Evolutionary conservation across 2,888 invertebrate genomes (phyloP).

Genomic region (Drosophila mulleri): DNA sequence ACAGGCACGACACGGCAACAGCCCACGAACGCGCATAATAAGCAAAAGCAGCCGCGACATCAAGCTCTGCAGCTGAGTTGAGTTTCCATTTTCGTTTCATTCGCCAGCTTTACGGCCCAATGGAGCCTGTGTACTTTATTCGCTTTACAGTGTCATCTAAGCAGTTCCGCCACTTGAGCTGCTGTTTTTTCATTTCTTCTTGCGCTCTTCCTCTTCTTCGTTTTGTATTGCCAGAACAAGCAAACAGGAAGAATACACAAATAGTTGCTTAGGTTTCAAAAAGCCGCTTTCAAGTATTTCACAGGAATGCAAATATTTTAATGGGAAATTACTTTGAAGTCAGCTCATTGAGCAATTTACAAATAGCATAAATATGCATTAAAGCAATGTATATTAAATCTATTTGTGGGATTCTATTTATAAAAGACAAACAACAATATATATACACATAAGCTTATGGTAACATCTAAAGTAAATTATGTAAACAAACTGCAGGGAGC

Average conservation of each 20-base stretch:
- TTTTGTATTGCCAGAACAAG: slow-evolving; percentile 23
- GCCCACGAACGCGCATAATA: slow-evolving; percentile 60
- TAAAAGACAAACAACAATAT: background rate
- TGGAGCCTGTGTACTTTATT: slow-evolving; percentile 38
- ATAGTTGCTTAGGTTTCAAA: slow-evolving; percentile 32
- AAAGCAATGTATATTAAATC: background rate
- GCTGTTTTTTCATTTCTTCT: slow-evolving; percentile 16
- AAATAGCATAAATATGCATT: background rate
- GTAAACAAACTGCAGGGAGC: background rate
- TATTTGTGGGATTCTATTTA: background rate
- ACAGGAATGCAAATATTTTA: slow-evolving; percentile 15
- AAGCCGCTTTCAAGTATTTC: slow-evolving; percentile 31
- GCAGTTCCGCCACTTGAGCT: slow-evolving; percentile 53
- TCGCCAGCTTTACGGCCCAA: slow-evolving; percentile 7
- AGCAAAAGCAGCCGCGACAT: slow-evolving; percentile 45
- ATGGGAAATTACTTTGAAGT: slow-evolving; percentile 4
- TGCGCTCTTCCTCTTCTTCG: background rate
- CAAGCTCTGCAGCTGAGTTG: slow-evolving; percentile 3
- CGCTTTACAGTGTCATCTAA: slow-evolving; percentile 61
- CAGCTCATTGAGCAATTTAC: background rate
- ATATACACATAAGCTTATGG: background rate
- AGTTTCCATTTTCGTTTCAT: slow-evolving; percentile 16
- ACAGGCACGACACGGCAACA: slow-evolving; percentile 55
- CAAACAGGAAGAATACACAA: slow-evolving; percentile 23
- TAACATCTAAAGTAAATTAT: background rate